Percentiles rank a stretch among this genome's conserved stretches.
Evolutionary conservation across 2,888 invertebrate genomes (phyloP).

Genomic region (Endomychus coccineus): DNA sequence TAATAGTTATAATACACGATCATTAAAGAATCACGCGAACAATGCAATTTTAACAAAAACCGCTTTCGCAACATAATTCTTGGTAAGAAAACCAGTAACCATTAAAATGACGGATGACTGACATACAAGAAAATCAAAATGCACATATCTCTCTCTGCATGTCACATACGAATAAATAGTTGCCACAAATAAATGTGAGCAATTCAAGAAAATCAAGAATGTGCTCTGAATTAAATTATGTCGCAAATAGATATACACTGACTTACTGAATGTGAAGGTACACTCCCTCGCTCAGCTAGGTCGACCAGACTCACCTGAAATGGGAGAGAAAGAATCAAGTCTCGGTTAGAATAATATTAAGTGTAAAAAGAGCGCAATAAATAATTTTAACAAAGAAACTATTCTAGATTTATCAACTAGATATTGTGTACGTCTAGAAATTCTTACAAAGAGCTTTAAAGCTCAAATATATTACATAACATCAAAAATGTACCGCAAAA

Average conservation of each 20-base stretch:
- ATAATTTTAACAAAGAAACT: neutral
- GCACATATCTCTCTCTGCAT: conserved; percentile 37
- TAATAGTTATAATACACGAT: too few relatives aligned
- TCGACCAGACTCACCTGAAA: conserved; percentile 1
- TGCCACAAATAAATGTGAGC: conserved; percentile 31
- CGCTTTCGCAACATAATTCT: conserved; percentile 31
- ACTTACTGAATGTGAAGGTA: conserved; percentile 20
- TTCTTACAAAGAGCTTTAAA: too few relatives aligned
- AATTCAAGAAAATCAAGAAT: conserved; percentile 36
- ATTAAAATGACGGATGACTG: conserved; percentile 37
- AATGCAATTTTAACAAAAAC: conserved; percentile 29
- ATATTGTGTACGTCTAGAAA: too few relatives aligned
- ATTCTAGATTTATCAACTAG: too few relatives aligned
- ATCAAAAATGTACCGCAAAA: too few relatives aligned
- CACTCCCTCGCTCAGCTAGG: neutral
- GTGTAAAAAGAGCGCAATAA: too few relatives aligned
- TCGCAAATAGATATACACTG: conserved; percentile 17
- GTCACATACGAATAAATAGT: conserved; percentile 31
- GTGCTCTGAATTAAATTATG: conserved; percentile 35
- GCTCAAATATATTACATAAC: too few relatives aligned
- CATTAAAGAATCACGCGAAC: conserved; percentile 32
- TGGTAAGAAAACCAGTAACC: conserved; percentile 34
- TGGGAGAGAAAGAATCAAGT: too few relatives aligned
- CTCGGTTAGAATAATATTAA: too few relatives aligned
- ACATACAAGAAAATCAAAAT: conserved; percentile 36